Percentiles rank a stretch among this genome's conserved stretches.
phyloP scores from a whole-genome alignment of 2,888 invertebrate species.

The Melangyna quadrimaculata region DNA sequence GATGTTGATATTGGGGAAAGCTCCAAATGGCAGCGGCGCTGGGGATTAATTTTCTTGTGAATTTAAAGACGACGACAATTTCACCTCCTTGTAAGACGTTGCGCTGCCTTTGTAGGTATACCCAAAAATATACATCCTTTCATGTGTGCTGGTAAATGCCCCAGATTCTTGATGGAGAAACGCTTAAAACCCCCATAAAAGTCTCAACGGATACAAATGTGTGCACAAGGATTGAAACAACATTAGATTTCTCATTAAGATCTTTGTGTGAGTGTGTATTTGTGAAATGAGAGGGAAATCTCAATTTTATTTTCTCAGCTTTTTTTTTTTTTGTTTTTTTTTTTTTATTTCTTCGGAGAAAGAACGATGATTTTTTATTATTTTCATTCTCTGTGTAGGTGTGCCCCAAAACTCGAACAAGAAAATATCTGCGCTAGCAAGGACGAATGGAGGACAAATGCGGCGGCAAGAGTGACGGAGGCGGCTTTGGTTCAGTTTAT shows the following conservation, averaged over 20 bases:
- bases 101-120: neutral
- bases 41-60: constrained; percentile 18
- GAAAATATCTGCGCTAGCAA: constrained; percentile 66
- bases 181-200: constrained; percentile 33
- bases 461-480: constrained; percentile 17
- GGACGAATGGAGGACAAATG: neutral
- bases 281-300: constrained; percentile 52
- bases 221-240: constrained; percentile 1
- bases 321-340: neutral
- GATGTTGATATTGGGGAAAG: no score
- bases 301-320: constrained; percentile 60
- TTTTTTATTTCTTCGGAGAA: constrained; percentile 25
- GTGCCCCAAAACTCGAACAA: constrained; percentile 63
- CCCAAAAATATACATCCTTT: neutral
- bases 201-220: constrained; percentile 52
- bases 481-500: constrained; percentile 48
- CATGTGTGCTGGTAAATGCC: constrained; percentile 18
- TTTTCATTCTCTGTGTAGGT: constrained; percentile 63
- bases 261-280: constrained; percentile 4
- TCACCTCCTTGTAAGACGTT: constrained; percentile 63
- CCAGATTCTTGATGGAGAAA: constrained; percentile 62
- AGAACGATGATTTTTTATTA: constrained; percentile 39
- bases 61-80: constrained; percentile 17
- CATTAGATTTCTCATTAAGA: constrained; percentile 38
- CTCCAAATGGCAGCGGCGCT: neutral